phyloP scores from a whole-genome alignment of 1,140 invertebrate species.

The Grapholita molesta region DNA sequence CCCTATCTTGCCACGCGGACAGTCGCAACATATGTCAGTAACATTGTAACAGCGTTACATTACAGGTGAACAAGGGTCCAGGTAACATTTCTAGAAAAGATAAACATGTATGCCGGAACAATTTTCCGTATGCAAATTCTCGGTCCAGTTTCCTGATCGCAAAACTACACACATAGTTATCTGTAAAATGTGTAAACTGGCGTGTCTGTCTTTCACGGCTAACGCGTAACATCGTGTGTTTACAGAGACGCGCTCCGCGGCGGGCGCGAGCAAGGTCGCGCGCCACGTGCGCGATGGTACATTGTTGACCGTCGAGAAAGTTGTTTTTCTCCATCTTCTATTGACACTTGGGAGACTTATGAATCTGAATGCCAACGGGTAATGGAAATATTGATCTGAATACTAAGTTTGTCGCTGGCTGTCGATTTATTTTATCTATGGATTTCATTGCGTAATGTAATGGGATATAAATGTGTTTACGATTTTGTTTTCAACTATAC shows the following conservation, averaged over 20 bases:
- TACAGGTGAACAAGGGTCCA: no score
- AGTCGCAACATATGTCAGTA: no score
- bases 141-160: not conserved
- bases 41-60: no score
- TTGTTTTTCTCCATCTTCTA: constrained; percentile 14
- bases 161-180: constrained; percentile 5
- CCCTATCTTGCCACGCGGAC: no score
- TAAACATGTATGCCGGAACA: not conserved
- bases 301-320: constrained; percentile 23
- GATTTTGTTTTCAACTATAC: not conserved
- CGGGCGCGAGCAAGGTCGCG: constrained; percentile 45
- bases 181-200: constrained; percentile 25
- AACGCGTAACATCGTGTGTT: constrained; percentile 33
- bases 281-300: constrained; percentile 49
- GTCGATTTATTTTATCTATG: not conserved
- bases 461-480: not conserved
- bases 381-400: not conserved
- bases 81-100: no score
- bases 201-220: constrained; percentile 29
- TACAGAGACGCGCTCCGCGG: constrained; percentile 6
- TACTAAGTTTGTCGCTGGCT: not conserved
- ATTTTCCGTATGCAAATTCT: not conserved
- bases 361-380: not conserved
- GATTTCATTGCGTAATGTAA: not conserved
- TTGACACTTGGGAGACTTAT: not conserved